phyloP scores from a whole-genome alignment of 2,797 vertebrate genomes.

The Typhlichthys eigenmanni region DNA sequence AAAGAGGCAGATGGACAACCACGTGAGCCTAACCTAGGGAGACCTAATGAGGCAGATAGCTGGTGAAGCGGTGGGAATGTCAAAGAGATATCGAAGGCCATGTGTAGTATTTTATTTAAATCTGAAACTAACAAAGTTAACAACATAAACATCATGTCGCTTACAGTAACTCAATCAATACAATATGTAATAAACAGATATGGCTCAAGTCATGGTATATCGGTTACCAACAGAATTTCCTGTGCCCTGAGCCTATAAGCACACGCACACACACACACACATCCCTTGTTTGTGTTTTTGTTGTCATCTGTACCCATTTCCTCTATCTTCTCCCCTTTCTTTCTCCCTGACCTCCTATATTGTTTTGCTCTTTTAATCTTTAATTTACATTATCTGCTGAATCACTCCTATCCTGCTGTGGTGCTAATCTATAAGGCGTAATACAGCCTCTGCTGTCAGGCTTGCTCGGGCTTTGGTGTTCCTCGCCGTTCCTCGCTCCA shows the following conservation, averaged over 20 bases:
- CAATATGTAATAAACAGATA: no score
- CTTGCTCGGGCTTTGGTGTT: constrained; percentile 55
- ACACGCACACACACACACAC: not conserved
- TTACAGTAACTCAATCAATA: no score
- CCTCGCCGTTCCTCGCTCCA: constrained; percentile 44
- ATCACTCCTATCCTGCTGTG: constrained; percentile 22
- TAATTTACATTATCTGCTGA: not conserved
- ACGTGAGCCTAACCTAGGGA: not conserved
- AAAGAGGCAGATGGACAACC: constrained; percentile 1
- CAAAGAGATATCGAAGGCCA: not conserved
- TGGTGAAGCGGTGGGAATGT: not conserved
- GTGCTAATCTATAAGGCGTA: constrained; percentile 50
- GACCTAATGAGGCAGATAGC: not conserved
- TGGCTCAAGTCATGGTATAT: no score
- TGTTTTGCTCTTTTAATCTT: not conserved
- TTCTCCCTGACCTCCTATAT: not conserved
- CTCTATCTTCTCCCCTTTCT: not conserved
- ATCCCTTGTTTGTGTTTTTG: not conserved
- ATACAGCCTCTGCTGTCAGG: constrained; percentile 59
- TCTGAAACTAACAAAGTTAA: no score
- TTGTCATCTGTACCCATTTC: not conserved
- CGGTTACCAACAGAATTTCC: no score
- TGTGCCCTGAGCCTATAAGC: not conserved
- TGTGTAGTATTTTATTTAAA: no score
- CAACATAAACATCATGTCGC: no score